Conservation (phyloP, 2,797 vertebrate species). For the Neosalanx taihuensis region DNA sequence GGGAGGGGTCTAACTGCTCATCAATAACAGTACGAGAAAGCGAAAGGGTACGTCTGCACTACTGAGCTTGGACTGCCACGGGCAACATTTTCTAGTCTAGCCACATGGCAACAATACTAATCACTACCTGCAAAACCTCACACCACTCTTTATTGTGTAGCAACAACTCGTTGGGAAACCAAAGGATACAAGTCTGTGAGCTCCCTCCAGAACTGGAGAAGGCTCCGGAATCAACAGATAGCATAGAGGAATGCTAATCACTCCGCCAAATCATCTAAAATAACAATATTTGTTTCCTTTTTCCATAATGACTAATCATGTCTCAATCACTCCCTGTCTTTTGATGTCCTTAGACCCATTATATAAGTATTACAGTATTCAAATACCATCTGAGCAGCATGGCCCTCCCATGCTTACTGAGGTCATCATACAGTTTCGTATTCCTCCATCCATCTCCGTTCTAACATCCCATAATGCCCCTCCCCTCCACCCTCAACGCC, state of each 20-base stretch:
- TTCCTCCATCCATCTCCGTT: conserved; percentile 42
- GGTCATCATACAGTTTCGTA: conserved; percentile 43
- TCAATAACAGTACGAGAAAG: neutral
- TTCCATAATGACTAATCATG: neutral
- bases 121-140: conserved; percentile 39
- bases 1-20: neutral
- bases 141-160: conserved; percentile 20
- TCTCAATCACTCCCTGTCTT: no score
- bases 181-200: conserved; percentile 26
- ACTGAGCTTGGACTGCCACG: neutral
- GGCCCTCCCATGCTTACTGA: conserved; percentile 49
- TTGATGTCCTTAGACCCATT: no score
- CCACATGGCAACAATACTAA: conserved; percentile 39
- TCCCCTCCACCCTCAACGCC: conserved; percentile 12
- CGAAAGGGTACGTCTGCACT: neutral
- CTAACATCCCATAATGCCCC: conserved; percentile 9
- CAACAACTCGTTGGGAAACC: conserved; percentile 26
- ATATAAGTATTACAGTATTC: conserved; percentile 14
- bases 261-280: neutral
- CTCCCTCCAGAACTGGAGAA: conserved; percentile 7
- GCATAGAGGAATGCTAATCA: neutral
- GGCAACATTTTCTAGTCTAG: conserved; percentile 4
- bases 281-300: neutral
- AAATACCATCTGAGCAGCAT: conserved; percentile 37
- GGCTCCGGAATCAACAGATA: neutral